Base-by-base conservation (phyloP, 2,797 vertebrate genomes). In the Tinamus major region DNA sequence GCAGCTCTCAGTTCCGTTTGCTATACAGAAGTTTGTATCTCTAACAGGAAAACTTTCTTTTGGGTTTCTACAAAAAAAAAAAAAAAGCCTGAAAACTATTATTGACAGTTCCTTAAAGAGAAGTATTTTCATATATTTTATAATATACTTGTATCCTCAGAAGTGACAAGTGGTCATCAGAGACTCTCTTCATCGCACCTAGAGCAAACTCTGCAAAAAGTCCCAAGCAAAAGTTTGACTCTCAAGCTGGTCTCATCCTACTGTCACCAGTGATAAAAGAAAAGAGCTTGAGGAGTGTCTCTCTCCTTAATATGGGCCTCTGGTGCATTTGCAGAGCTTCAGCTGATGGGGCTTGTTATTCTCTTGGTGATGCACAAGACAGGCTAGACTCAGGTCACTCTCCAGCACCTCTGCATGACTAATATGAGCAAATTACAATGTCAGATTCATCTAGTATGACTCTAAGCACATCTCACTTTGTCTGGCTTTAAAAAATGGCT, bases 231-330 rank as follows among this genome's bases (percentile, higher is more conserved):
- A 41, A 78, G 37, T 15, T 6, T 48, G 26, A 86, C 72, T 74
- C 48, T n/a, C 61, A 42, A 13, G 78, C 31, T 85, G 56, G 37
- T 37, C 53, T 89, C 46, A 48, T 35, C 21, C 64, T 33, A 35
- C 39, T 42, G 49, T 27, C 74, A 51, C 23, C 58, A 89, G 27
- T 19, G 42, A 65, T 65, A 90, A 46, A 37, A 16, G 13, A 80
- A 39, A 42, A 39, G 5, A 46, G 42, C 51, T 51, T 68, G 56
- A 85, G 70, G 42, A 75, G 58, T 0, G 0, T 26, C 29, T 75
- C 62, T 69, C 15, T 75, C 62, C 59, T 56, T 29, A 35, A 41
- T 0, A 76, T 0, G 0, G 0, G 19, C 31, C 42, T 51, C 62
- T 20, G 41, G 49, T 0, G 3, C 41, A 67, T 62, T 21, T 68